Base-by-base conservation (phyloP, 2,113 vertebrate genomes). In the Syngnathus floridae region DNA sequence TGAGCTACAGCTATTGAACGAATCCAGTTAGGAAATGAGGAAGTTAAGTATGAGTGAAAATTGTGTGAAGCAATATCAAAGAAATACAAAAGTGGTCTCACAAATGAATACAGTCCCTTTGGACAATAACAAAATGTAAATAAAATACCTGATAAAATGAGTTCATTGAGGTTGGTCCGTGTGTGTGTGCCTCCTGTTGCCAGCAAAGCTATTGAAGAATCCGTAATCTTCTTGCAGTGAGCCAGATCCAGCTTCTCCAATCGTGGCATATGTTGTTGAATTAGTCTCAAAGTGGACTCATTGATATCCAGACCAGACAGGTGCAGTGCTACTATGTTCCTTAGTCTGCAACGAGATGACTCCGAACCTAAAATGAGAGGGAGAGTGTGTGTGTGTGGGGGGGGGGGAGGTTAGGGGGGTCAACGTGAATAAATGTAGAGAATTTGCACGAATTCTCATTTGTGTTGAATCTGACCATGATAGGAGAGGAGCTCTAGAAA, bases 251-350 rank as follows among this genome's bases (percentile, higher is more conserved):
- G 92, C 69, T 91, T 90, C 82, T 93, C 92, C 81, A 99, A 91
- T 82, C 93, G 91, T 64, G 95, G 94, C 94, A 97, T 95, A 79
- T 98, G 94, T 68, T 94, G 92, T 78, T 96, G 94, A 70, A 99
- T 92, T 67, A 98, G 90, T 68, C 94, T 92, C 83, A 99, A 89
- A 0, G 93, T 93, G 69, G 93, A 92, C 4, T 99, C 97, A 0
- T 92, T 92, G 77, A 98, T 88, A 69, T 99, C 96, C 87, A 98
- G 90, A 17, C 97, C 96, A 0, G 95, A 93, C 70, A 99, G 90
- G 61, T 93, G 92, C 83, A 99, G 92, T n/a, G 93, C 91, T 0
- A 90, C 89, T 89, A 97, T 91, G 87, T 95, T 94, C 71, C 93
- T 94, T 75, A 98, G 93, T 74, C 96, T 92, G 90, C 94, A 97